Conservation (phyloP, 2,888 invertebrate species). For the Heliconius erato region DNA sequence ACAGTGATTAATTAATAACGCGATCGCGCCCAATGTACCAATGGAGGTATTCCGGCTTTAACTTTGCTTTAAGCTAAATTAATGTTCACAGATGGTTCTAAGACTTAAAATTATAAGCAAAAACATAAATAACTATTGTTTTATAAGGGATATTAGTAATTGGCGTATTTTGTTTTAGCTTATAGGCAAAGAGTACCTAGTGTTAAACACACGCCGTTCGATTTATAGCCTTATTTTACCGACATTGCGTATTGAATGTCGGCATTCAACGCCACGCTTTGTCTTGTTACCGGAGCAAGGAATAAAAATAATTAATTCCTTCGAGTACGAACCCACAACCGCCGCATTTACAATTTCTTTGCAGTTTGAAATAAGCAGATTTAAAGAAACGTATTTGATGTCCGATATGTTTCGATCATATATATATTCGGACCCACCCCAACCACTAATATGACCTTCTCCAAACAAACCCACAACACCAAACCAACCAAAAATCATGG, state of each 20-base stretch:
- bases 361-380: background rate
- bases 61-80: slow-evolving; percentile 27
- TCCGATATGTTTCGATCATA: background rate
- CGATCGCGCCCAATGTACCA: slow-evolving; percentile 18
- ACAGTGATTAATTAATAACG: slow-evolving; percentile 68
- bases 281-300: background rate
- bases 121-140: background rate
- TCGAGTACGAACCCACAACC: background rate
- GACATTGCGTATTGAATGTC: background rate
- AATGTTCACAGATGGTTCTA: slow-evolving; percentile 27
- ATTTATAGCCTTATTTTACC: background rate
- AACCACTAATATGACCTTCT: background rate
- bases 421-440: background rate
- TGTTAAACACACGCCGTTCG: background rate
- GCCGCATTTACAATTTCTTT: background rate
- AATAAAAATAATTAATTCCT: background rate
- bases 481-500: slow-evolving; percentile 43
- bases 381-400: background rate
- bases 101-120: background rate
- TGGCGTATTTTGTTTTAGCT: background rate
- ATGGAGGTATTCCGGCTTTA: slow-evolving; percentile 4
- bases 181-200: background rate
- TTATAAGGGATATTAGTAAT: background rate
- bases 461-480: slow-evolving; percentile 27
- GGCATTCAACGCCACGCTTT: background rate